Evolutionary conservation across 53 echinoderm and acorn worm species (phyloP).

Genomic region (Zoroaster sp.): DNA sequence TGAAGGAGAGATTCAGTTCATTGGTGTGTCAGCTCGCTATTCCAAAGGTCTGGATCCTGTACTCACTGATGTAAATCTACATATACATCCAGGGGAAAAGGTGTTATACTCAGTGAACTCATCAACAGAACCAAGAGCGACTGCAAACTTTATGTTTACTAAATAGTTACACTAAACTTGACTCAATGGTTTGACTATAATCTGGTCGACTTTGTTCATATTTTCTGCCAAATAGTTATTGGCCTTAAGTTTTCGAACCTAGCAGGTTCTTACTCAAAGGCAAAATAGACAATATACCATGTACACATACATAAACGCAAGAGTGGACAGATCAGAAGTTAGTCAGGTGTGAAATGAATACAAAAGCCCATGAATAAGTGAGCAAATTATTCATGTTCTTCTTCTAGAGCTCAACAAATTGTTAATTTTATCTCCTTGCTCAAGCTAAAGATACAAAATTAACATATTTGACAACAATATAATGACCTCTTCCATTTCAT

Average conservation of each 20-base stretch:
- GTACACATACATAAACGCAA: too few relatives aligned
- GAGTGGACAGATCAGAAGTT: too few relatives aligned
- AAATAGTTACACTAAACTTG: background rate
- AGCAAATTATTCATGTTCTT: too few relatives aligned
- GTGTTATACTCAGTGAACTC: background rate
- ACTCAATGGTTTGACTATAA: background rate
- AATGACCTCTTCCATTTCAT: background rate
- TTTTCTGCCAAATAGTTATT: background rate
- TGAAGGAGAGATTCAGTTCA: background rate
- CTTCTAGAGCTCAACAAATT: too few relatives aligned
- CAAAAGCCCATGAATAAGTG: too few relatives aligned
- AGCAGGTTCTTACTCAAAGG: too few relatives aligned
- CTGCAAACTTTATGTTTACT: background rate
- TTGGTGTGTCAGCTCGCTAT: background rate
- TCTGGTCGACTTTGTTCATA: background rate
- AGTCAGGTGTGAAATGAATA: too few relatives aligned
- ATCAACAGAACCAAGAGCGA: too few relatives aligned
- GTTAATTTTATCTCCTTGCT: background rate
- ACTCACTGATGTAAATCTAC: background rate
- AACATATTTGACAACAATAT: background rate
- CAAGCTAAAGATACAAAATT: too few relatives aligned
- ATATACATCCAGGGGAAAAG: conserved; percentile 23
- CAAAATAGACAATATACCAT: too few relatives aligned
- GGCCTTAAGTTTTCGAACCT: background rate
- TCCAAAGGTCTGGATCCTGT: background rate